Evolutionary conservation across 2,113 vertebrate species (phyloP).

Genomic region (Erpornis zantholeuca): DNA sequence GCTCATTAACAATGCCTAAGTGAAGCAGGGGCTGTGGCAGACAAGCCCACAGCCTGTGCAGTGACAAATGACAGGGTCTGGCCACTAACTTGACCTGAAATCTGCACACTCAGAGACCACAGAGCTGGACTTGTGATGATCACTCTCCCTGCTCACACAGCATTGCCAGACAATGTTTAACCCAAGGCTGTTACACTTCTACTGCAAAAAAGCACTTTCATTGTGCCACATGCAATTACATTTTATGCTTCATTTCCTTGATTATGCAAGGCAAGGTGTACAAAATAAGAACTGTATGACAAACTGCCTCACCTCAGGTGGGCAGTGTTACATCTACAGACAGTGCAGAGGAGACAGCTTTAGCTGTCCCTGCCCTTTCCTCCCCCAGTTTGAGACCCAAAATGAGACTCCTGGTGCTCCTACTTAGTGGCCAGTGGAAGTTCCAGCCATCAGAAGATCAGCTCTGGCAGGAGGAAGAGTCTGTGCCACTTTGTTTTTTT

Average conservation of each 20-base stretch:
- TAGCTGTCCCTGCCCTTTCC: not conserved
- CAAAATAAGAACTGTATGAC: not conserved
- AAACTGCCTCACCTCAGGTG: not conserved
- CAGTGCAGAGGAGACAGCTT: not conserved
- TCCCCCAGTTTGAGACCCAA: not conserved
- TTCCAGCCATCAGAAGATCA: not conserved
- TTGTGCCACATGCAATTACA: not conserved
- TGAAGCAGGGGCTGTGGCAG: not conserved
- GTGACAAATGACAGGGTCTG: too few relatives aligned
- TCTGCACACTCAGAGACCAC: too few relatives aligned
- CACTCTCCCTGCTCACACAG: not conserved
- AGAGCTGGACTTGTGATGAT: not conserved
- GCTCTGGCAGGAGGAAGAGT: not conserved
- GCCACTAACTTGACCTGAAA: not conserved
- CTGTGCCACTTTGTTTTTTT: not conserved
- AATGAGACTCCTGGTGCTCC: not conserved
- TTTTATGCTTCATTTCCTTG: not conserved
- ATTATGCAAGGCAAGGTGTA: fast-evolving
- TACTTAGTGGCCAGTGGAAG: fast-evolving
- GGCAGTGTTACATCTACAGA: not conserved
- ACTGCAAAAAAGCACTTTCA: not conserved
- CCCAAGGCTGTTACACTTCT: not conserved
- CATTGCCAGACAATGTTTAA: not conserved
- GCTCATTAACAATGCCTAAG: not conserved
- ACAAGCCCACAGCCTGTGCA: not conserved